Conservation (phyloP, 2,797 vertebrate species). For the Etheostoma perlongum region DNA sequence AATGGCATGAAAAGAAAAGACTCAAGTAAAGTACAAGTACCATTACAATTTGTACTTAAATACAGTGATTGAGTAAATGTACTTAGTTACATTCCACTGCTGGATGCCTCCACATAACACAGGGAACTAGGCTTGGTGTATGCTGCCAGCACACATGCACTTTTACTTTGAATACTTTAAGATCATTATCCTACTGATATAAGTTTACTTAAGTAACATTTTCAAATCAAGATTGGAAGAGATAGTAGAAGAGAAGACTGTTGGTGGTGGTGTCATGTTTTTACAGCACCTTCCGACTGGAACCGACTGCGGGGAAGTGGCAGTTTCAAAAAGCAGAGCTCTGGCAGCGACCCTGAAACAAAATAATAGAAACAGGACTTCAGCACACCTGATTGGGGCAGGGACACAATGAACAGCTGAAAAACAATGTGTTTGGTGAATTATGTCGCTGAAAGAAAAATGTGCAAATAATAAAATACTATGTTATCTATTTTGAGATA, state of each 20-base stretch:
- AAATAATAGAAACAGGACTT: conserved; percentile 11
- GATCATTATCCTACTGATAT: no score
- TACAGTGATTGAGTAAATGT: no score
- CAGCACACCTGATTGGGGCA: neutral
- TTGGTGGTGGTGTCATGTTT: conserved; percentile 33
- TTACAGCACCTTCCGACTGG: conserved; percentile 86
- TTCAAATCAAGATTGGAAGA: no score
- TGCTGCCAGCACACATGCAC: neutral
- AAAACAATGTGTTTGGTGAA: neutral
- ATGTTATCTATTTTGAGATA: neutral
- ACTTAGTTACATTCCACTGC: neutral
- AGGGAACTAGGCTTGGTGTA: conserved; percentile 12
- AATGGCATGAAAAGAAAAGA: no score
- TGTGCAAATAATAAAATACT: neutral
- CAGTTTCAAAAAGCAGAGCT: conserved; percentile 92
- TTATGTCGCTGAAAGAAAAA: neutral
- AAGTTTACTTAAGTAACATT: no score
- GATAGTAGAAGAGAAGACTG: neutral
- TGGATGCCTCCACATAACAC: conserved; percentile 30
- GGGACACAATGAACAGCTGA: conserved; percentile 5
- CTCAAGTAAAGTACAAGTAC: no score
- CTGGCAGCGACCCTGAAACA: conserved; percentile 91
- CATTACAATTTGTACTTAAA: no score
- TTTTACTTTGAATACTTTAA: no score
- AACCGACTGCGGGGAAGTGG: conserved; percentile 80